These are phyloP conservation scores for Propithecus coquereli DNA, from an alignment of 2,113 vertebrate genomes.

Conservation along the genomic window DNA sequence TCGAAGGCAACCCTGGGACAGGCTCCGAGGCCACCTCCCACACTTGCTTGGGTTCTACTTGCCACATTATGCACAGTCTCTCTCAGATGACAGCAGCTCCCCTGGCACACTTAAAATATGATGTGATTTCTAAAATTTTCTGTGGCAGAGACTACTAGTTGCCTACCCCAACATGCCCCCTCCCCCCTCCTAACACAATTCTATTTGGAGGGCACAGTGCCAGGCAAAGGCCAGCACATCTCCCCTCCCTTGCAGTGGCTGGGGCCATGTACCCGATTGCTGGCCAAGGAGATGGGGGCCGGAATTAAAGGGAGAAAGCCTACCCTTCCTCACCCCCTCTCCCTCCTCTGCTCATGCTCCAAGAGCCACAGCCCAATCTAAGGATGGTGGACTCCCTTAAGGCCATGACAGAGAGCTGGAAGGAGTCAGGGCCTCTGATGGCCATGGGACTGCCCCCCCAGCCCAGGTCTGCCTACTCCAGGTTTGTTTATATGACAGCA, in stretches of 20 bases:
- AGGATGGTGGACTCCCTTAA: neutral
- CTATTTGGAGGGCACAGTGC: too few species aligned
- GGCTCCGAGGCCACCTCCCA: neutral
- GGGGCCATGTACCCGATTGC: rapidly evolving
- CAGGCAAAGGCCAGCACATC: rapidly evolving
- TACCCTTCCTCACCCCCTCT: neutral
- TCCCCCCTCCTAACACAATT: neutral
- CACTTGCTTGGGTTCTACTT: rapidly evolving
- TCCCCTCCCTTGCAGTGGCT: rapidly evolving
- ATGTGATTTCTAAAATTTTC: neutral
- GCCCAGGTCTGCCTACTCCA: neutral
- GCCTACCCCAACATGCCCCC: neutral
- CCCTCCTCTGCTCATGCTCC: neutral
- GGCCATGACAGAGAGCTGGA: neutral
- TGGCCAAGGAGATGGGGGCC: rapidly evolving
- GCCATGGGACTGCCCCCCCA: neutral
- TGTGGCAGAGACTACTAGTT: neutral
- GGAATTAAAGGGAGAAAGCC: neutral
- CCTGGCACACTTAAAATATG: neutral
- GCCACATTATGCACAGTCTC: rapidly evolving
- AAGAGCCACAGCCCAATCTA: neutral
- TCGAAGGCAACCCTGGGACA: rapidly evolving
- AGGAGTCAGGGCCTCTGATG: neutral
- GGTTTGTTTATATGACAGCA: neutral
- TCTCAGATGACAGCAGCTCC: neutral